phyloP scores from a whole-genome alignment of 2,797 vertebrate species.

The Coregonus sp. region DNA sequence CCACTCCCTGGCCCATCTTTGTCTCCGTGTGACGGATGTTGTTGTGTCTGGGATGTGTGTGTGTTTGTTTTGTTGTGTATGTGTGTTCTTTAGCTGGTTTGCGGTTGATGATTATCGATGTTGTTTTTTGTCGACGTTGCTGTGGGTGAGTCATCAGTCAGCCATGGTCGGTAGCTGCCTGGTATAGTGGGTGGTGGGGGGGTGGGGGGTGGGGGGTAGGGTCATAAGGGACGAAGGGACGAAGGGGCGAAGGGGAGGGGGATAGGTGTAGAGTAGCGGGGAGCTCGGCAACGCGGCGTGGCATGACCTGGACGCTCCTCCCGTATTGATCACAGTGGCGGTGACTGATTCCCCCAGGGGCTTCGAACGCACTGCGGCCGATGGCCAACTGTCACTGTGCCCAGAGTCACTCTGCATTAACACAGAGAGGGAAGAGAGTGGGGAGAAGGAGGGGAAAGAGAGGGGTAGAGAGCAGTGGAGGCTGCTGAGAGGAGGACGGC shows the following conservation, averaged over 20 bases:
- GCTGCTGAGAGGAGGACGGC: no score
- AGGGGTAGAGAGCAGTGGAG: background rate
- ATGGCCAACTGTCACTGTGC: conserved; percentile 53
- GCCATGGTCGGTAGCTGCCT: background rate
- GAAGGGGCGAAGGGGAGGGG: background rate
- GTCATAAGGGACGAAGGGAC: no score
- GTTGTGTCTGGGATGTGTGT: conserved; percentile 2
- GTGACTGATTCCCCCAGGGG: conserved; percentile 65
- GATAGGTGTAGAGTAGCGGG: background rate
- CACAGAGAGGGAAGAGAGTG: background rate
- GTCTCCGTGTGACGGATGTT: conserved; percentile 30
- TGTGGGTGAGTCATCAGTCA: conserved; percentile 50
- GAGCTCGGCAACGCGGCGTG: background rate
- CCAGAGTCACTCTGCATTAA: conserved; percentile 47
- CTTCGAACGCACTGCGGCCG: conserved; percentile 17
- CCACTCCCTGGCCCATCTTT: conserved; percentile 12
- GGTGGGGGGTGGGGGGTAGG: background rate
- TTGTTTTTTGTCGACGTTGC: conserved; percentile 39
- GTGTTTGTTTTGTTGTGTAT: conserved; percentile 23
- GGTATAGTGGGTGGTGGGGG: background rate
- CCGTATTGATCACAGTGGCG: conserved; percentile 62
- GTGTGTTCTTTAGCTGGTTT: background rate
- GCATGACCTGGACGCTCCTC: conserved; percentile 22
- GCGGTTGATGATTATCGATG: conserved; percentile 29
- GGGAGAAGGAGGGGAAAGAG: background rate